These are phyloP conservation scores for Chromoteleia sp. DNA, from an alignment of 2,888 invertebrate species.

Conservation along the genomic window DNA sequence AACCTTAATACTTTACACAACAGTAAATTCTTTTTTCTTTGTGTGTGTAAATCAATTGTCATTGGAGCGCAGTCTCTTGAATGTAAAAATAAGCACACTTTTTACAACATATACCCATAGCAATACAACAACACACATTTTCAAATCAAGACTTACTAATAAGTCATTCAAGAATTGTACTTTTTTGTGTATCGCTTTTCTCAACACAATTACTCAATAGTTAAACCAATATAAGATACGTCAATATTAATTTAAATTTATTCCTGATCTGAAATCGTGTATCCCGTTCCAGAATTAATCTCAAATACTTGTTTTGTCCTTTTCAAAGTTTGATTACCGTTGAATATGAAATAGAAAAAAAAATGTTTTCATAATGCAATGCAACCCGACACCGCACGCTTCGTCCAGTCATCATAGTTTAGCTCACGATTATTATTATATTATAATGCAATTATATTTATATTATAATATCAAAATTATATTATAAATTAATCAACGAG, in stretches of 20 bases:
- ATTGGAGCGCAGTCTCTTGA: too few relatives aligned
- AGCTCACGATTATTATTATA: neutral
- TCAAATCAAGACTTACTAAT: too few relatives aligned
- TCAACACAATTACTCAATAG: constrained; percentile 7
- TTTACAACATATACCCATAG: too few relatives aligned
- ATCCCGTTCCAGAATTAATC: constrained; percentile 24
- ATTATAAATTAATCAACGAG: too few relatives aligned
- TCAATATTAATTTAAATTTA: constrained; percentile 6
- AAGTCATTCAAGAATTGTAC: neutral
- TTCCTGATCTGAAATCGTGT: constrained; percentile 27
- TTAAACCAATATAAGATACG: constrained; percentile 2
- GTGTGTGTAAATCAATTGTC: too few relatives aligned
- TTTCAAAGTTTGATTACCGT: constrained; percentile 10
- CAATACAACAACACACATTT: too few relatives aligned
- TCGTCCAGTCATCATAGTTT: constrained; percentile 41
- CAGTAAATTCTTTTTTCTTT: too few relatives aligned
- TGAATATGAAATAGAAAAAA: constrained; percentile 37
- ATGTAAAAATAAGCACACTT: too few relatives aligned
- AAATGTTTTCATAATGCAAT: constrained; percentile 7
- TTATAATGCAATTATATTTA: too few relatives aligned
- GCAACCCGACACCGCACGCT: neutral
- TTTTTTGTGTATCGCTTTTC: neutral
- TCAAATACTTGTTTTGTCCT: neutral
- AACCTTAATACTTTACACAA: too few relatives aligned
- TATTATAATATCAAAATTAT: too few relatives aligned